Evolutionary conservation across 2,888 invertebrate genomes (phyloP).

Genomic region (Dryococelus australis): DNA sequence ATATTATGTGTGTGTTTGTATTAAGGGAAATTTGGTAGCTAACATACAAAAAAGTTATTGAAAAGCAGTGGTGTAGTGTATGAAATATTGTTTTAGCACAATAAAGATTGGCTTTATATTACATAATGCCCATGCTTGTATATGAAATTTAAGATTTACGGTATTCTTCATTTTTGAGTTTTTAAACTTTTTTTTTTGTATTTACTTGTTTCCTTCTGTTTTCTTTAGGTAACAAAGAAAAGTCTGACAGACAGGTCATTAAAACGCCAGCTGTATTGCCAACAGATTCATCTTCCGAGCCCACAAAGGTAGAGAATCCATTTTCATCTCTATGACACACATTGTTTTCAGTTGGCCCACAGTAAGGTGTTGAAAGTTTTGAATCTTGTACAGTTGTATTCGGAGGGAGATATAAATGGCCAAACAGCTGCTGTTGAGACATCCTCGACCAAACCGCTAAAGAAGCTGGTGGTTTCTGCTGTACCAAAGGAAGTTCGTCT

Average conservation of each 20-base stretch:
- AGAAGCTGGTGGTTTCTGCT: slow-evolving; percentile 76
- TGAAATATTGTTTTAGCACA: no score
- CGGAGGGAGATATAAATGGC: slow-evolving; percentile 37
- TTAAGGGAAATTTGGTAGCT: no score
- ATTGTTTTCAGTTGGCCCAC: neutral
- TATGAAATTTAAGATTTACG: no score
- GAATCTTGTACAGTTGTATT: slow-evolving; percentile 37
- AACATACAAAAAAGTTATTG: no score
- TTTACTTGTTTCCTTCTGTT: no score
- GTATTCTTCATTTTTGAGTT: no score
- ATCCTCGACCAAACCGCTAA: slow-evolving; percentile 58
- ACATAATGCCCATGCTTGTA: no score
- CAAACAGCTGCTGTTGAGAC: slow-evolving; percentile 29
- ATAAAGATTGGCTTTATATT: no score
- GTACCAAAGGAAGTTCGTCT: slow-evolving; percentile 79
- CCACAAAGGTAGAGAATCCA: neutral
- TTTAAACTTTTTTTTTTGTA: no score
- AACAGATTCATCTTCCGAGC: neutral
- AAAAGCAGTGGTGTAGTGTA: no score
- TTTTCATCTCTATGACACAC: no score
- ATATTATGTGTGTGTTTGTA: no score
- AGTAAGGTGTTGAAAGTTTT: neutral
- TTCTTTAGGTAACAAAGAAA: neutral
- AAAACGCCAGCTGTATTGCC: neutral
- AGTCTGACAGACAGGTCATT: neutral